Conservation (phyloP, 1,140 invertebrate species). For the Subanguina moxae region DNA sequence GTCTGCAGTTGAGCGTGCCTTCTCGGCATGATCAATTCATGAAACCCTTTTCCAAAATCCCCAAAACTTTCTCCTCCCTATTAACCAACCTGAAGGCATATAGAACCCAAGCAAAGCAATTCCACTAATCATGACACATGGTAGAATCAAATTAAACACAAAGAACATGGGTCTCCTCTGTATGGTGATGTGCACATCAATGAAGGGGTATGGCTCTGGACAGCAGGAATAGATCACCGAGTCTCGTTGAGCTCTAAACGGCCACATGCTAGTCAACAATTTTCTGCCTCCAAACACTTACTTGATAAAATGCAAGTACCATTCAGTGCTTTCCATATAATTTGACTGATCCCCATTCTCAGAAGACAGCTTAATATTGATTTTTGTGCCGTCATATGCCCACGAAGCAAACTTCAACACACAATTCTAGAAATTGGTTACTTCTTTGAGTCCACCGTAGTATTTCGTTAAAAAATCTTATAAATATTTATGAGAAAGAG, state of each 20-base stretch:
- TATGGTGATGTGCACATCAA: slow-evolving; percentile 68
- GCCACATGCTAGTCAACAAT: background rate
- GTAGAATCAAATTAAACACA: slow-evolving; percentile 82
- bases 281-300: slow-evolving; percentile 23
- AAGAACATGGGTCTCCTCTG: slow-evolving; percentile 79
- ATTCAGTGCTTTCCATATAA: slow-evolving; percentile 57
- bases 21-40: too few species aligned
- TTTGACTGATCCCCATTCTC: slow-evolving; percentile 59
- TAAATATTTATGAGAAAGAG: too few species aligned
- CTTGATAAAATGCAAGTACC: slow-evolving; percentile 52
- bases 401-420: slow-evolving; percentile 77
- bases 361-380: slow-evolving; percentile 61
- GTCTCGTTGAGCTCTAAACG: slow-evolving; percentile 64
- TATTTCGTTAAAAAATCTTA: too few species aligned
- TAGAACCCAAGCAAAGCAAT: slow-evolving; percentile 82
- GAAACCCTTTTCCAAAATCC: too few species aligned
- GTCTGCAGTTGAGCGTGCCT: too few species aligned
- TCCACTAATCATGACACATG: slow-evolving; percentile 80
- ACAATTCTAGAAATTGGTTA: slow-evolving; percentile 53
- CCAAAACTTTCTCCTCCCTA: too few species aligned
- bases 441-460: too few species aligned
- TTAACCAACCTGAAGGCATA: slow-evolving; percentile 64
- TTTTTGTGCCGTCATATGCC: slow-evolving; percentile 91
- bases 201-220: slow-evolving; percentile 67
- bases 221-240: slow-evolving; percentile 70